A percentile compares a stretch with the other conserved stretches of the same genome.
Evolutionary conservation across 1,140 invertebrate genomes (phyloP).

Genomic region (Pseudobourletiella spinata): DNA sequence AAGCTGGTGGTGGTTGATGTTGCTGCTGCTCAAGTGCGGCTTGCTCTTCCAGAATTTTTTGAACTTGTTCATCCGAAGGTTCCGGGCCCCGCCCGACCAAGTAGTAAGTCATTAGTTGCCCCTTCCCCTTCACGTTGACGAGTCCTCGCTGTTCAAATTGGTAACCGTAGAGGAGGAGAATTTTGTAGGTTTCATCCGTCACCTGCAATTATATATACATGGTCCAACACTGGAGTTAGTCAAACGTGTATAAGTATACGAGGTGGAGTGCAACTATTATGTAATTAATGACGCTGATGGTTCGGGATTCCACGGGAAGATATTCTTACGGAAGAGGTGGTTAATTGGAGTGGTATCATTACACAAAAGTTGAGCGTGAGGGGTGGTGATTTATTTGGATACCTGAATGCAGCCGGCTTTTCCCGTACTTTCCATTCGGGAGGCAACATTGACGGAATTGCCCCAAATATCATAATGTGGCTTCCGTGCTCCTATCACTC

Average conservation of each 20-base stretch:
- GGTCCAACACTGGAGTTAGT: too few species aligned
- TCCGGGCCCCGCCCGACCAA: conserved; percentile 56
- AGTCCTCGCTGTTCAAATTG: conserved; percentile 83
- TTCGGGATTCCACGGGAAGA: too few species aligned
- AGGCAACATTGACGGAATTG: conserved; percentile 92
- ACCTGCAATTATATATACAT: conserved; percentile 56
- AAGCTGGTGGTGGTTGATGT: conserved; percentile 10
- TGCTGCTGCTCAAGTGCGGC: not conserved
- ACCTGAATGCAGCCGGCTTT: conserved; percentile 91
- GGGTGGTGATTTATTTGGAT: too few species aligned
- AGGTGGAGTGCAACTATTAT: too few species aligned
- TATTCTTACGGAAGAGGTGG: too few species aligned
- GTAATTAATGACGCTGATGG: too few species aligned
- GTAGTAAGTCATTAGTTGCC: conserved; percentile 90
- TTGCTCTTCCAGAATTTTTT: conserved; percentile 20
- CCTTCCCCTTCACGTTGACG: conserved; percentile 89
- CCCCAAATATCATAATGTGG: conserved; percentile 96
- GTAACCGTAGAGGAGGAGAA: conserved; percentile 77
- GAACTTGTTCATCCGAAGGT: conserved; percentile 22
- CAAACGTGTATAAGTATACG: too few species aligned
- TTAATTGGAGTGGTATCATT: too few species aligned
- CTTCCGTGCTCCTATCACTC: conserved; percentile 78
- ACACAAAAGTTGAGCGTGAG: too few species aligned
- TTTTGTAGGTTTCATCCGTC: conserved; percentile 80
- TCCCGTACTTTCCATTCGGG: conserved; percentile 92